Base-by-base conservation (phyloP, 2,797 vertebrate genomes). In the Peromyscus eremicus region DNA sequence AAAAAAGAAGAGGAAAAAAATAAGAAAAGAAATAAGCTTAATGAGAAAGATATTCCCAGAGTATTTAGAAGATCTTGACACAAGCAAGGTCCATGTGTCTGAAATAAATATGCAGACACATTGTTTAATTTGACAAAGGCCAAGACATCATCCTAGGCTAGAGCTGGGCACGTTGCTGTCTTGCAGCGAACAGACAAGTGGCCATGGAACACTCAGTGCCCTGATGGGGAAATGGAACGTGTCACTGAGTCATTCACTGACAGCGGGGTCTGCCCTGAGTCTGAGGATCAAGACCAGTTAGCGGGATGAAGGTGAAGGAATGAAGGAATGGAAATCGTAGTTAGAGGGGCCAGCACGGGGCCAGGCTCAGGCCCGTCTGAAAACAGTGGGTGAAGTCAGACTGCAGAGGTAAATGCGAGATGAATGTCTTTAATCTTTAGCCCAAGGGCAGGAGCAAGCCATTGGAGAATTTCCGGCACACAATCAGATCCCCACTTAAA, bases 401-500 rank as follows among this genome's bases (percentile, higher is more conserved):
- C 40, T 32, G 6, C 80, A 49, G n/a, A 66, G 43, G 70, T 12
- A 21, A 94, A 57, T 23, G 75, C 32, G 8, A 60, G 64, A 29
- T n/a, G 29, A 32, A 68, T 76, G 37, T n/a, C 46, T 68, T 34
- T 34, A 66, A 86, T 86, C 52, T 29, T 73, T 81, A 70, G n/a
- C 70, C 64, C 80, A 37, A 87, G 68, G 49, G 32, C 57, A 49
- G 37, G 52, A 27, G 57, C 62, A 34, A 43, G 37, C 27, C n/a
- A 2, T 9, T n/a, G 49, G 37, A 43, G 52, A 55, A n/a, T 91
- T 82, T 40, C 32, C 5, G 86, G 40, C 21, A 34, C 66, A 75
- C 62, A 68, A 90, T 62, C 60, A 60, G 60, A 82, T 34, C 52
- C 77, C 13, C 82, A 93, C 29, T 70, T 70, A 87, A 81, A 81